Percentiles rank a stretch among this genome's conserved stretches.
Evolutionary conservation across 2,113 vertebrate species (phyloP).

Genomic region (Glaucomys volans): DNA sequence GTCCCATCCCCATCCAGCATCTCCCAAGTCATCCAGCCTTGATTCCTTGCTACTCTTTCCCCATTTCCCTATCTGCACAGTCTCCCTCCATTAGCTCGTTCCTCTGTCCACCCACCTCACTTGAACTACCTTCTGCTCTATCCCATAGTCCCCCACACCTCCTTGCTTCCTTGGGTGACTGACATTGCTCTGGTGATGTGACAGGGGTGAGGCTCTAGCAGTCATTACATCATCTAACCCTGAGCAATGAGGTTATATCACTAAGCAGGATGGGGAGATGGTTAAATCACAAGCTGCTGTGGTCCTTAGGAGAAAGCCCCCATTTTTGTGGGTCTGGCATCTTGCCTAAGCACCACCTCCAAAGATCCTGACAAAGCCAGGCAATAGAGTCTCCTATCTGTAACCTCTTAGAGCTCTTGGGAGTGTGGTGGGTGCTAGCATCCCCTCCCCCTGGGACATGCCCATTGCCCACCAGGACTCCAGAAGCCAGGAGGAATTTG

Average conservation of each 20-base stretch:
- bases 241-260: not conserved
- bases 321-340: not conserved
- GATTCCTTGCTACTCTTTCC: not conserved
- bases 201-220: not conserved
- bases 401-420: not conserved
- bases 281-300: not conserved
- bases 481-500: conserved; percentile 1
- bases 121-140: not conserved
- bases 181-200: not conserved
- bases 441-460: not conserved
- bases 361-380: not conserved
- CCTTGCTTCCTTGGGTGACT: not conserved
- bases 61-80: not conserved
- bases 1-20: conserved; percentile 53
- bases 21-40: not conserved
- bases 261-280: not conserved
- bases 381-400: not conserved
- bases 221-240: not conserved
- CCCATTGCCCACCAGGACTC: not conserved
- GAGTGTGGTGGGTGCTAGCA: not conserved
- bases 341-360: not conserved
- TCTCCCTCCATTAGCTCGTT: not conserved
- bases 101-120: not conserved
- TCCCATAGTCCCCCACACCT: not conserved
- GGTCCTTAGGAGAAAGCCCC: not conserved